Evolutionary conservation across 1,140 invertebrate species (phyloP), one percentile per base, ranked within the genome.

Genomic region (Zaprionus camerounensis): DNA sequence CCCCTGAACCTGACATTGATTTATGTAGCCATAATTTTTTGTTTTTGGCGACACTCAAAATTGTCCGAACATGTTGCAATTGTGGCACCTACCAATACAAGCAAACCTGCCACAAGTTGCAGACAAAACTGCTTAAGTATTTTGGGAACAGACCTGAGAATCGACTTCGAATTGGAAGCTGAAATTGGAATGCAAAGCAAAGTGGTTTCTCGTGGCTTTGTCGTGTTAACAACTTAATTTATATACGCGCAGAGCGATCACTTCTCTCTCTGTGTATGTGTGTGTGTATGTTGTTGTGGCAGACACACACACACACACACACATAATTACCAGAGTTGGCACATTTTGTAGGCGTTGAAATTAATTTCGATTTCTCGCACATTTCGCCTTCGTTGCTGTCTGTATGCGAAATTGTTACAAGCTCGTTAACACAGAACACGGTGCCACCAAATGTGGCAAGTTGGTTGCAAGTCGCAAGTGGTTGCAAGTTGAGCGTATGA

Each of bases 161-260:
- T 41, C 38, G 38, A n/a, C 15, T 6, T 0, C 12, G 31, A n/a
- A n/a, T 26, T 56, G 24, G 41, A 36, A 49, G 65, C 38, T 55
- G 61, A 22, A 51, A 68, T 71, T 61, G 57, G 46, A 70, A 70
- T 57, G 53, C 65, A 57, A 67, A 49, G 17, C 34, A 31, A 61
- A 59, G 28, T 75, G 61, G 41, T 9, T n/a, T 46, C n/a, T 9
- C 7, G 82, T 85, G 76, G 85, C 78, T 71, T 76, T 90, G 85
- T 90, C 85, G 81, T 88, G 85, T 88, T 88, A 90, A 90, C 85
- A 88, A 88, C 85, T 88, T 88, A 88, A 88, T 88, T 88, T 88
- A 88, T 88, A 82, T 90, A 83, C 72, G 51, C 68, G 57, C 38
- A 49, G n/a, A 17, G 41, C 41, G 41, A 46, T 46, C 12, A 24